These are phyloP conservation scores for Barbus barbus DNA, from an alignment of 2,113 vertebrate species.

Conservation along the genomic window DNA sequence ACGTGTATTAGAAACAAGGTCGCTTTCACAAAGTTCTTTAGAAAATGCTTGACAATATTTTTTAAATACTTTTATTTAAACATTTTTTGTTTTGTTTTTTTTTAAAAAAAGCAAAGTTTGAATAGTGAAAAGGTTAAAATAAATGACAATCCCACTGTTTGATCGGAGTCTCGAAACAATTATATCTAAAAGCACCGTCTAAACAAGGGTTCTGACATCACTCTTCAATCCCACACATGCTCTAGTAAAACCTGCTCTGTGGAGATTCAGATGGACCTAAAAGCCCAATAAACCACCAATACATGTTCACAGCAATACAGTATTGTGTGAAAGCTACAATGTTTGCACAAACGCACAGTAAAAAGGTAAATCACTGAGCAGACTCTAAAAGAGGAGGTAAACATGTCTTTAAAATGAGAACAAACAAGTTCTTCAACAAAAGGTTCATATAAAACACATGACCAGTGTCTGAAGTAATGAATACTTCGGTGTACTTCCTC, in stretches of 20 bases:
- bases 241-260: constrained; percentile 31
- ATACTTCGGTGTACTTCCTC: constrained; percentile 29
- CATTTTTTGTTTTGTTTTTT: constrained; percentile 37
- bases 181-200: constrained; percentile 49
- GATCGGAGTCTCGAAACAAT: constrained; percentile 28
- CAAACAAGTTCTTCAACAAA: constrained; percentile 32
- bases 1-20: neutral
- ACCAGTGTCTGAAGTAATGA: constrained; percentile 14
- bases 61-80: constrained; percentile 63
- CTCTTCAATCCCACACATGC: constrained; percentile 39
- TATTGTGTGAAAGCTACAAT: constrained; percentile 41
- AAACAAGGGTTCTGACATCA: constrained; percentile 39
- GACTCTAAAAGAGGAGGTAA: constrained; percentile 41
- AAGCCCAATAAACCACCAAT: neutral
- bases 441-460: neutral
- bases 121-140: constrained; percentile 38
- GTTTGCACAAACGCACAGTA: constrained; percentile 30
- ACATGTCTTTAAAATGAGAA: constrained; percentile 36
- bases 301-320: constrained; percentile 40
- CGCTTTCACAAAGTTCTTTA: neutral
- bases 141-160: constrained; percentile 20
- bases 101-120: constrained; percentile 33
- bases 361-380: constrained; percentile 32
- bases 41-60: constrained; percentile 30
- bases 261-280: constrained; percentile 26